phyloP scores from a whole-genome alignment of 2,113 vertebrate genomes.

The Microtus oregoni region DNA sequence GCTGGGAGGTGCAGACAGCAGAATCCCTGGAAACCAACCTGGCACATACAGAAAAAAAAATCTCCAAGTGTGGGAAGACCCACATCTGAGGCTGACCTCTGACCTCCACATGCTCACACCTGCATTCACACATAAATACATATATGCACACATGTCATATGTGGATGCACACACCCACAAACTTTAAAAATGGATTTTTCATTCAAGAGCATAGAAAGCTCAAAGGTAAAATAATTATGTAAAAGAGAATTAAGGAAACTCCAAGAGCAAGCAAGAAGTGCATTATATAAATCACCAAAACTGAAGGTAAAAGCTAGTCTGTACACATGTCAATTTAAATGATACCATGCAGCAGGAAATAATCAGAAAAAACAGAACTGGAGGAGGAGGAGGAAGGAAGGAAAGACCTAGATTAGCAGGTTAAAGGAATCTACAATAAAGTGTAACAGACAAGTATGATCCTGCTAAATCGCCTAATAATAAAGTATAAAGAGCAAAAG shows the following conservation, averaged over 20 bases:
- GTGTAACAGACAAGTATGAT: neutral
- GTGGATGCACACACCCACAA: neutral
- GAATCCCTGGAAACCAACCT: neutral
- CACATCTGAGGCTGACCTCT: neutral
- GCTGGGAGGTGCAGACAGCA: neutral
- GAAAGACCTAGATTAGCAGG: conserved; percentile 26
- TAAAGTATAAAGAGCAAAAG: conserved; percentile 37
- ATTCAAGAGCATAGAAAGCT: conserved; percentile 31
- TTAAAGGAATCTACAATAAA: conserved; percentile 5
- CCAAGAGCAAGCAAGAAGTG: conserved; percentile 30
- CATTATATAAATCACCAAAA: conserved; percentile 2
- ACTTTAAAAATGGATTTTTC: neutral
- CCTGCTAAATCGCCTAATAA: conserved; percentile 36
- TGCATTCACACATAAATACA: too few relatives aligned
- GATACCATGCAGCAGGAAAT: conserved; percentile 51
- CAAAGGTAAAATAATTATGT: conserved; percentile 57
- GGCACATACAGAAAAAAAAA: too few relatives aligned
- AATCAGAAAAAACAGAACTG: conserved; percentile 57
- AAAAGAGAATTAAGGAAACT: conserved; percentile 55
- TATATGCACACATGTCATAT: neutral
- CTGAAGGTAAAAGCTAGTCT: conserved; percentile 45
- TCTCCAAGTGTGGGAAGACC: neutral
- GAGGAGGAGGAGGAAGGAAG: conserved; percentile 36
- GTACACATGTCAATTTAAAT: neutral
- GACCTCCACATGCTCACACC: neutral